Conservation (phyloP, 2,888 invertebrate species). For the Selenia dentaria region DNA sequence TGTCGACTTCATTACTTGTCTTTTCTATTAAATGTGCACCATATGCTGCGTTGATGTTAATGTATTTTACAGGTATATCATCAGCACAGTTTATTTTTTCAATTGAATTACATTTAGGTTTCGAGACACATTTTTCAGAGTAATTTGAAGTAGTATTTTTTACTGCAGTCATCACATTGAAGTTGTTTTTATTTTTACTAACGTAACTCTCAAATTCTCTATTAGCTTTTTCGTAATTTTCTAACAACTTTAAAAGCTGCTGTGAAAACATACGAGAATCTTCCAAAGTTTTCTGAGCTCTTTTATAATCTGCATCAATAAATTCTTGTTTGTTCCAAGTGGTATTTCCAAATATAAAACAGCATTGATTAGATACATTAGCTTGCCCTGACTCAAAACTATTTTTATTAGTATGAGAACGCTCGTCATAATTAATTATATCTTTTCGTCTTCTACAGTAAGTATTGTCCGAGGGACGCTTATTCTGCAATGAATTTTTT, state of each 20-base stretch:
- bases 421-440: not conserved
- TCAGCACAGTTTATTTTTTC: conserved; percentile 3
- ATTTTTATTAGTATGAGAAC: not conserved
- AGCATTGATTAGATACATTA: not conserved
- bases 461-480: not conserved
- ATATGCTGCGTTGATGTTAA: not conserved
- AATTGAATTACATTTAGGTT: conserved; percentile 5
- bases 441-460: not conserved
- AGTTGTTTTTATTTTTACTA: conserved; percentile 24
- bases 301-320: conserved; percentile 37
- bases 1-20: not conserved
- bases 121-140: not conserved
- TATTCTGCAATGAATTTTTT: not conserved
- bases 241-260: conserved; percentile 46
- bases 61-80: conserved; percentile 19
- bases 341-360: conserved; percentile 1
- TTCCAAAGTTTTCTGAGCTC: conserved; percentile 43
- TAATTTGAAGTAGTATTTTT: not conserved
- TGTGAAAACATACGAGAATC: conserved; percentile 49
- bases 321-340: conserved; percentile 1
- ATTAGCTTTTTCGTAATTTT: conserved; percentile 58
- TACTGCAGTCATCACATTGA: not conserved
- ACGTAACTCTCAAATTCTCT: conserved; percentile 51
- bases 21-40: not conserved
- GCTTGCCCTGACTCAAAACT: not conserved